Percentiles rank a stretch among this genome's conserved stretches.
These are phyloP conservation scores for Palaemon carinicauda DNA, from an alignment of 1,140 invertebrate species.

Conservation along the genomic window DNA sequence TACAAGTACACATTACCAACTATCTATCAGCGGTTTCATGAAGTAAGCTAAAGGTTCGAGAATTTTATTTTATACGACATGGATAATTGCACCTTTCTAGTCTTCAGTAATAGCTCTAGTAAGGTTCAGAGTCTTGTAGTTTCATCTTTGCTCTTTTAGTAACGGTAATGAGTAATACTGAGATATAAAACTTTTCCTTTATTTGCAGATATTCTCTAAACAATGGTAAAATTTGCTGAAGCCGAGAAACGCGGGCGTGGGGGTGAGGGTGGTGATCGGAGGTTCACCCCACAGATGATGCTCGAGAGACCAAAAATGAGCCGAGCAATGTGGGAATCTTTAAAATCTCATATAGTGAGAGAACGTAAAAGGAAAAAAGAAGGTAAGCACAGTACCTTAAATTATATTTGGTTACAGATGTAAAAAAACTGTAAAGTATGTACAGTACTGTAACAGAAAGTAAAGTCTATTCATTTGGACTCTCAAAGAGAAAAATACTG, in stretches of 20 bases:
- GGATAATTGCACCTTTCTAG: too few species aligned
- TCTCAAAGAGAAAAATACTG: not conserved
- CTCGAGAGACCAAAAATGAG: slow-evolving; percentile 76
- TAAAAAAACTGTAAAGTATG: not conserved
- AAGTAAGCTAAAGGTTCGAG: too few species aligned
- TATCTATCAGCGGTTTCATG: too few species aligned
- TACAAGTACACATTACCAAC: too few species aligned
- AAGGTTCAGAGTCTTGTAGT: too few species aligned
- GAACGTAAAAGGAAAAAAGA: slow-evolving; percentile 90
- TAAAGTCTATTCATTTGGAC: too few species aligned
- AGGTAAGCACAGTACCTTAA: slow-evolving; percentile 71
- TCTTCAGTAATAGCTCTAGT: too few species aligned
- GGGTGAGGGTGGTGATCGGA: slow-evolving; percentile 42
- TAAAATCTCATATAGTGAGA: slow-evolving; percentile 85
- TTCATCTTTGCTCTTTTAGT: not conserved
- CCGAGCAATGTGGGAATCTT: slow-evolving; percentile 85
- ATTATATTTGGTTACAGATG: not conserved
- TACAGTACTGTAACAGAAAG: too few species aligned
- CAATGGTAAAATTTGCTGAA: slow-evolving; percentile 56
- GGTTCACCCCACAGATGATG: slow-evolving; percentile 38
- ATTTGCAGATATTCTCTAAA: not conserved
- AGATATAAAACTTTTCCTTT: not conserved
- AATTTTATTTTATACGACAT: too few species aligned
- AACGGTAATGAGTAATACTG: not conserved
- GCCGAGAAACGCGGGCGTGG: slow-evolving; percentile 50